Evolutionary conservation across 2,888 invertebrate species (phyloP).

Genomic region (Antheraea assamensis): DNA sequence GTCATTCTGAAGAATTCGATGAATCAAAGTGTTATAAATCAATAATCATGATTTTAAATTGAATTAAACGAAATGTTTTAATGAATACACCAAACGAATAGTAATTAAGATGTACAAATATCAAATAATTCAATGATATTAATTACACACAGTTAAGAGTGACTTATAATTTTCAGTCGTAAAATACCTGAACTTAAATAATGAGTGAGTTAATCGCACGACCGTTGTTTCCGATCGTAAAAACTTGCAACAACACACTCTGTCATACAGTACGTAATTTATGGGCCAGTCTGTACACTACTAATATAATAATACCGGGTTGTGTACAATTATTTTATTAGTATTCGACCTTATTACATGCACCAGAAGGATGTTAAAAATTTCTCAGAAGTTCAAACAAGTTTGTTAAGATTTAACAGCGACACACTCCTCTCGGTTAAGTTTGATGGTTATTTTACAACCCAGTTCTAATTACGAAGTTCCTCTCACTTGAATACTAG

Average conservation of each 20-base stretch:
- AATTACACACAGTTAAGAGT: conserved; percentile 4
- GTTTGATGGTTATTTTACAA: conserved; percentile 79
- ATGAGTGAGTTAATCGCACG: conserved; percentile 56
- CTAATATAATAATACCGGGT: conserved; percentile 22
- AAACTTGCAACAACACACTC: conserved; percentile 71
- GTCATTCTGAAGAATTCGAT: neutral
- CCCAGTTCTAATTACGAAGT: conserved; percentile 76
- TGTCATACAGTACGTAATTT: conserved; percentile 77
- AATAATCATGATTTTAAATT: neutral
- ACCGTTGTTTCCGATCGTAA: conserved; percentile 63
- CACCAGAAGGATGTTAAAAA: conserved; percentile 22
- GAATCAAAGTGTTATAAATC: neutral
- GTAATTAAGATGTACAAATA: neutral
- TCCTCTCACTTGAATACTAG: conserved; percentile 68
- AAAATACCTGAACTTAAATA: conserved; percentile 24
- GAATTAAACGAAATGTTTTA: neutral
- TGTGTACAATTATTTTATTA: conserved; percentile 23
- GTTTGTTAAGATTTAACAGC: conserved; percentile 51
- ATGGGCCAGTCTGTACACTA: conserved; percentile 60
- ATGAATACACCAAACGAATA: neutral
- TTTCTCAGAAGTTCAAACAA: conserved; percentile 24
- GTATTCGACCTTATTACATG: conserved; percentile 36
- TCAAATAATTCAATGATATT: neutral
- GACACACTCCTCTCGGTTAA: conserved; percentile 65
- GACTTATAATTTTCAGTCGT: conserved; percentile 18